Evolutionary conservation across 2,888 invertebrate genomes (phyloP).

Genomic region (Clepsis dumicolana): DNA sequence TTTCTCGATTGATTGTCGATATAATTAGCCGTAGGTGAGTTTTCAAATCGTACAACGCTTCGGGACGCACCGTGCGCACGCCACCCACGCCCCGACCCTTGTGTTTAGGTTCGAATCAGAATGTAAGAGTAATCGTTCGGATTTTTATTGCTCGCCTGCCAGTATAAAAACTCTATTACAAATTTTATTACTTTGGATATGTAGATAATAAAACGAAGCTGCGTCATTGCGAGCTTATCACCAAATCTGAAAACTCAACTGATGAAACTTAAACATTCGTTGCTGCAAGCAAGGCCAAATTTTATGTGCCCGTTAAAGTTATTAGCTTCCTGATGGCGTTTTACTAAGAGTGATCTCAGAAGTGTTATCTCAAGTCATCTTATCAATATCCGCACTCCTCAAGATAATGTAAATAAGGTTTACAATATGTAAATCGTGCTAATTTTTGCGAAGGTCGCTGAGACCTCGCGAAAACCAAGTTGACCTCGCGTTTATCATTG

Average conservation of each 20-base stretch:
- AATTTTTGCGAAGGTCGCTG: constrained; percentile 77
- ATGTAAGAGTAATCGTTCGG: constrained; percentile 47
- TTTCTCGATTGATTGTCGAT: constrained; percentile 71
- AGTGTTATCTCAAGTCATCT: constrained; percentile 59
- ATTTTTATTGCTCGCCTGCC: constrained; percentile 56
- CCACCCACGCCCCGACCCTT: constrained; percentile 47
- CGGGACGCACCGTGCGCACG: constrained; percentile 28
- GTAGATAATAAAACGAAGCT: constrained; percentile 50
- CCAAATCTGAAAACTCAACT: constrained; percentile 45
- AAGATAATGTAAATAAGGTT: constrained; percentile 63
- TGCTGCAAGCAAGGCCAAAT: constrained; percentile 45
- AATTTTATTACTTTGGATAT: constrained; percentile 47
- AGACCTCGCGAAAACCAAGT: constrained; percentile 79
- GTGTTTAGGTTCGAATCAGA: constrained; percentile 46
- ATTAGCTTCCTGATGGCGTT: constrained; percentile 63
- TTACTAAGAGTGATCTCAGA: constrained; percentile 63
- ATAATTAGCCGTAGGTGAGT: constrained; percentile 61
- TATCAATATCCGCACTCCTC: constrained; percentile 62
- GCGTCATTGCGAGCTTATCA: constrained; percentile 49
- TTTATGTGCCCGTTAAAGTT: constrained; percentile 41
- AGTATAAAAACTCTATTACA: constrained; percentile 56
- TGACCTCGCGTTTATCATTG: constrained; percentile 80
- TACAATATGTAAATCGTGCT: constrained; percentile 78
- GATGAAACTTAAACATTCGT: constrained; percentile 43
- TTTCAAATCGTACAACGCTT: constrained; percentile 49